Conservation (phyloP, 2,888 invertebrate species). For the Amiota minor region DNA sequence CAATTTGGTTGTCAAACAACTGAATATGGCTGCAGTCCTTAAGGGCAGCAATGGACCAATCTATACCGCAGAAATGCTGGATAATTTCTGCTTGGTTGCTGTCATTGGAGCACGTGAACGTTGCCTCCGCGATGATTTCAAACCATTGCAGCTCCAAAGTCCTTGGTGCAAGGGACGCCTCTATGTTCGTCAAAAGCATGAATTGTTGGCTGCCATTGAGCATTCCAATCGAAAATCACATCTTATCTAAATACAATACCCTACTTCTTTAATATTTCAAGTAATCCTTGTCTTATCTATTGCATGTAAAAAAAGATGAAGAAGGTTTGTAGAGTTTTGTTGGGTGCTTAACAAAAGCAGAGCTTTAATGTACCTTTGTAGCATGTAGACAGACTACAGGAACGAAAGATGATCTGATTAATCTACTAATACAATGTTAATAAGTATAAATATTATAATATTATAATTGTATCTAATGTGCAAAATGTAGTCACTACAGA, state of each 20-base stretch:
- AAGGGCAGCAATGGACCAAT: constrained; percentile 91
- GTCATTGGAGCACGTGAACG: constrained; percentile 96
- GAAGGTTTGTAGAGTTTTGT: constrained; percentile 3
- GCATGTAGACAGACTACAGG: constrained; percentile 3
- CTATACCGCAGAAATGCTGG: constrained; percentile 86
- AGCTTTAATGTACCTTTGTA: constrained; percentile 31
- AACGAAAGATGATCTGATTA: background rate
- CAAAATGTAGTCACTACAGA: no score
- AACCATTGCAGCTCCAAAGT: constrained; percentile 92
- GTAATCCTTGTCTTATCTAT: background rate
- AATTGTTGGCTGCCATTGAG: constrained; percentile 89
- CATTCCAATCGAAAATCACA: constrained; percentile 87
- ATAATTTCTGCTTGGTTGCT: constrained; percentile 94
- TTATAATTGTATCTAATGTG: background rate
- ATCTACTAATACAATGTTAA: background rate
- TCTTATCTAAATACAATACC: constrained; percentile 62
- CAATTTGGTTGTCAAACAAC: constrained; percentile 94
- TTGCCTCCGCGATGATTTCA: constrained; percentile 94
- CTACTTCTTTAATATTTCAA: background rate
- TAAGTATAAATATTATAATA: no score
- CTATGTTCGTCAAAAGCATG: constrained; percentile 93
- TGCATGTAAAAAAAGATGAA: background rate
- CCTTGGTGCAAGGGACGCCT: constrained; percentile 96
- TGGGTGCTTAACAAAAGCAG: constrained; percentile 24
- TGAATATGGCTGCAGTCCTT: constrained; percentile 92